Evolutionary conservation across 2,888 invertebrate species (phyloP), one percentile per base, ranked within the genome.

Genomic region (Nudaria mundana): DNA sequence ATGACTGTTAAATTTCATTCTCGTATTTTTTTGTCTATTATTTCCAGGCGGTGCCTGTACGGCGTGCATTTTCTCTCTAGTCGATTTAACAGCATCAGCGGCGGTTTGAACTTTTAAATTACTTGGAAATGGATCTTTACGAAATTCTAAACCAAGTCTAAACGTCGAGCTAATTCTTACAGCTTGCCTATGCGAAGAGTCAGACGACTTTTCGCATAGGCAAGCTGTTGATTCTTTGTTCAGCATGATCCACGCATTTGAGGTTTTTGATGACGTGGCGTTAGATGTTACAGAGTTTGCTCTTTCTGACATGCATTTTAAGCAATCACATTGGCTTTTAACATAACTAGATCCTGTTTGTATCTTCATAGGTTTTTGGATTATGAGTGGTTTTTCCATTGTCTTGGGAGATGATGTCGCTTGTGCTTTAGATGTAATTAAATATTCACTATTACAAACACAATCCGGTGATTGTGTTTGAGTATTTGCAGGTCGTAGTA

Each of bases 91-190:
- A 11, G 31, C 25, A 25, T 37, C 31, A 33, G 42, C 35, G 30
- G 43, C 42, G 6, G 29, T 30, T 41, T 37, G 61, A 64, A 26
- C 59, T 47, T 49, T 63, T 58, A 13, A 55, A 38, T 29, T 44
- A 14, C 8, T 13, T 12, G 22, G 39, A 24, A 24, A 12, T 2
- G 10, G 5, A n/a, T 65, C 46, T 52, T 66, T 71, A 44, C 47
- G 62, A 52, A 71, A 69, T 40, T 71, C 68, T n/a, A 71, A 40
- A 38, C 57, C 44, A 26, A 71, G 71, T 47, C 63, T 67, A 47
- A 68, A 57, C 32, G 44, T 62, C 3, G 69, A 70, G 24, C 62
- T 52, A 37, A 69, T 60, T 33, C 32, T 48, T 6, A 65, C 61
- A 3, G 56, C 46, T 45, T 65, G 51, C 37, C 48, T 48, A 10